phyloP scores from a whole-genome alignment of 2,797 vertebrate species.

The Hemibagrus guttatus region DNA sequence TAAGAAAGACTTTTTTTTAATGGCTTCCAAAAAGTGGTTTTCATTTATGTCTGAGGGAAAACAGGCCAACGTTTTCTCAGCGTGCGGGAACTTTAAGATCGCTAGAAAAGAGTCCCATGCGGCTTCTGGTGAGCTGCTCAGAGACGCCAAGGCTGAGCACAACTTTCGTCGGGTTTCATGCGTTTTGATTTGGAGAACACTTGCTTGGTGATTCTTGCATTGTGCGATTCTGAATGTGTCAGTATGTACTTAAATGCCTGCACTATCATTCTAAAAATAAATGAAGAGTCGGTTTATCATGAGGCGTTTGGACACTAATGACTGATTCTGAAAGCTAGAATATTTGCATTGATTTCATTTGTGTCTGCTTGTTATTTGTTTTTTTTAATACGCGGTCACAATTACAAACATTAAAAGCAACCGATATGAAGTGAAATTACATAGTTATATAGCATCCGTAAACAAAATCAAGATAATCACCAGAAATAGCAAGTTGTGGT shows the following conservation, averaged over 20 bases:
- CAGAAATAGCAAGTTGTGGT: background rate
- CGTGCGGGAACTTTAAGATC: background rate
- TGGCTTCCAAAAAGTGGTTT: background rate
- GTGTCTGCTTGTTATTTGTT: background rate
- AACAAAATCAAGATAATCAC: background rate
- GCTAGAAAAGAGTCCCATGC: background rate
- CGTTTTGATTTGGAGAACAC: background rate
- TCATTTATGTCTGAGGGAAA: background rate
- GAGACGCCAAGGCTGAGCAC: background rate
- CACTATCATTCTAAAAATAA: background rate
- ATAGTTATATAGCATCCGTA: background rate
- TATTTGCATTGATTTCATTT: background rate
- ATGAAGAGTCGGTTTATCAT: background rate
- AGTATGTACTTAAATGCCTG: background rate
- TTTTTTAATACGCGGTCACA: background rate
- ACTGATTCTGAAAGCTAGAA: background rate
- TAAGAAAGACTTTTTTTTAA: background rate
- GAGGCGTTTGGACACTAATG: background rate
- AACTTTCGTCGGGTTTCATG: background rate
- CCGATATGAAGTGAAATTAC: too few relatives aligned
- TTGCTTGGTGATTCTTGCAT: conserved; percentile 20
- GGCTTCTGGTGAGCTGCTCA: background rate
- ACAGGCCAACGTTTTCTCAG: too few relatives aligned
- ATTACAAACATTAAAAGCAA: background rate
- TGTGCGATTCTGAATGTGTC: background rate